phyloP scores from a whole-genome alignment of 2,888 invertebrate species.

The Xanthorhoe designata region DNA sequence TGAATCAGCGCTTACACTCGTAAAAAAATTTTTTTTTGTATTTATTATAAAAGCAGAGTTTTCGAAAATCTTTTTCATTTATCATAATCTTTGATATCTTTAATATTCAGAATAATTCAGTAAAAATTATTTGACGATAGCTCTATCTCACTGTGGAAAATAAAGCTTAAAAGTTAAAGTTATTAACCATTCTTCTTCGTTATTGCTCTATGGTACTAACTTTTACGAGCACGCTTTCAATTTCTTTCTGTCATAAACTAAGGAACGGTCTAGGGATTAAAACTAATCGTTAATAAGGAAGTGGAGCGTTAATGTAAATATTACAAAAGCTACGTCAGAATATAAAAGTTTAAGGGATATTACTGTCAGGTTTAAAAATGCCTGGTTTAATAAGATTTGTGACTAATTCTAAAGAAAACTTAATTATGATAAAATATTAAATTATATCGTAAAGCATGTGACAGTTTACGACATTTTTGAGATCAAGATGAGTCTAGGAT shows the following conservation, averaged over 20 bases:
- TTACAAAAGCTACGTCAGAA: constrained; percentile 22
- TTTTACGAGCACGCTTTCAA: constrained; percentile 47
- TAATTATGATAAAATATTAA: neutral
- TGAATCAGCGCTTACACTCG: too few relatives aligned
- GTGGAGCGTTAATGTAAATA: constrained; percentile 32
- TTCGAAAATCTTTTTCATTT: too few relatives aligned
- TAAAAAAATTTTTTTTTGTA: too few relatives aligned
- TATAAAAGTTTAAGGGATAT: constrained; percentile 4
- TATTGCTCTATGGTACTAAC: constrained; percentile 23
- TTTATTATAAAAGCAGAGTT: too few relatives aligned
- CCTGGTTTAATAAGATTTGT: constrained; percentile 1
- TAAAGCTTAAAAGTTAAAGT: neutral
- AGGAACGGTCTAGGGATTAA: constrained; percentile 42
- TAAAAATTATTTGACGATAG: too few relatives aligned
- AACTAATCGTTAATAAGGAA: constrained; percentile 45
- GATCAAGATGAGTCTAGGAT: too few relatives aligned
- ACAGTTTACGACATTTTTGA: too few relatives aligned
- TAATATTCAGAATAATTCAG: too few relatives aligned
- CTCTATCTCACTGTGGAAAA: neutral
- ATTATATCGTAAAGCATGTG: too few relatives aligned
- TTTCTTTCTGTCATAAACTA: constrained; percentile 47
- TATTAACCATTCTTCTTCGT: neutral
- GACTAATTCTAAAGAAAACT: neutral
- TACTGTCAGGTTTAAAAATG: constrained; percentile 10
- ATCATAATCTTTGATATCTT: too few relatives aligned